Evolutionary conservation across 2,888 invertebrate genomes (phyloP), one percentile per base, ranked within the genome.

Genomic region (Ophion ventricosus): DNA sequence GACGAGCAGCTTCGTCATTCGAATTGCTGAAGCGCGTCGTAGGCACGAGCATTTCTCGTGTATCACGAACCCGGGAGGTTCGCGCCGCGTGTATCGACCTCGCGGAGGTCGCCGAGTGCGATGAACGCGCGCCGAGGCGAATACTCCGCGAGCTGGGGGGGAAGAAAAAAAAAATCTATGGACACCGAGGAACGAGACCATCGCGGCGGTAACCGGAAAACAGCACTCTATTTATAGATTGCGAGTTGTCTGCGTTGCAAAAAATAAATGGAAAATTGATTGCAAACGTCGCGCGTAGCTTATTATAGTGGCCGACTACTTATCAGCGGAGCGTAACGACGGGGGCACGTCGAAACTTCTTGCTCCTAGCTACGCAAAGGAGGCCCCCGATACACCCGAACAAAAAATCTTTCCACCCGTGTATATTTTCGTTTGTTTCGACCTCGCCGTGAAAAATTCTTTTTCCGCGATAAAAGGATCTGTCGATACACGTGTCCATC

Each of bases 1-100:
- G 20, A n/a, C n/a, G n/a, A n/a, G n/a, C n/a, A 23, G 57, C 57
- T 57, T 57, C 49, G 63, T 63, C 29, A 63, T 14, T 57, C 23
- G 57, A 61, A 73, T 49, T 49, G 49, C 49, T 40, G 35, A 35
- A 66, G 64, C 29, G 35, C n/a, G 69, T 56, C 25, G 54, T 56
- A 23, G 43, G 43, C 73, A 40, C 56, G 10, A 20, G 20, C 63
- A 14, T 25, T 63, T n/a, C 23, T 49, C 49, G 49, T n/a, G 64
- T 64, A 14, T 29, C 49, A 29, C 35, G 29, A 54, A 25, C 25
- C 40, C 29, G 35, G 25, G 49, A 49, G 78, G 64, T 73, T 72
- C 57, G 63, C 23, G 63, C 25, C 57, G 40, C 54, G 64, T 63
- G 35, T 84, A 81, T 81, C 84, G 84, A 84, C 81, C 84, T 73